Evolutionary conservation across 2,888 invertebrate genomes (phyloP), one percentile per base, ranked within the genome.

Genomic region (Periphyllus acericola): DNA sequence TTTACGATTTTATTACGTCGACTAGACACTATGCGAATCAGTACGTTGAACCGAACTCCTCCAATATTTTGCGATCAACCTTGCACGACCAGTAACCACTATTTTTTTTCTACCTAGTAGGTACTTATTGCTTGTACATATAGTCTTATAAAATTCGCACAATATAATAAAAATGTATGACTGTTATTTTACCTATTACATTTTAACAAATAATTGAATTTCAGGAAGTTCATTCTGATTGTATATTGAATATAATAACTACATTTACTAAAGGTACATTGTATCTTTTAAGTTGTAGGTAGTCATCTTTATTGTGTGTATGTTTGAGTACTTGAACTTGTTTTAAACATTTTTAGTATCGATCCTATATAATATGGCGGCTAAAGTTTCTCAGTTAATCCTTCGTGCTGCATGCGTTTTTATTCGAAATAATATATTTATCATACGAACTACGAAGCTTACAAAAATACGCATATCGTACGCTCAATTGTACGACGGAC

Each of bases 31-130:
- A 46, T 29, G 32, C 1, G 29, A 4, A 46, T 71, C 19, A 32
- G 82, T 82, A 32, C 72, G 29, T 82, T 82, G 82, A 82, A 82
- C 82, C 32, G 19, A 34, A 25, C 21, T 29, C 32, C 9, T 72
- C 11, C 32, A 72, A 52, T 52, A 72, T 72, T 72, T 82, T 72
- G 25, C 40, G 1, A 40, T 36, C 17, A 36, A 80, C 40, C 40
- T 40, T 52, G 21, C 71, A n/a, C 75, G 29, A 40, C 17, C 40
- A 34, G 74, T 74, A 21, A 52, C 29, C 29, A 46, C n/a, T 25
- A 36, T 52, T 72, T 36, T 71, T 52, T 32, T 82, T 81, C 40
- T 29, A 9, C 19, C 19, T 9, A 8, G 14, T n/a, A 66, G 0
- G 9, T 60, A 60, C 55, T 17, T 55, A 25, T 25, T 2, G 3